Evolutionary conservation across 2,888 invertebrate species (phyloP), one percentile per base, ranked within the genome.

Genomic region (Alitta virens): DNA sequence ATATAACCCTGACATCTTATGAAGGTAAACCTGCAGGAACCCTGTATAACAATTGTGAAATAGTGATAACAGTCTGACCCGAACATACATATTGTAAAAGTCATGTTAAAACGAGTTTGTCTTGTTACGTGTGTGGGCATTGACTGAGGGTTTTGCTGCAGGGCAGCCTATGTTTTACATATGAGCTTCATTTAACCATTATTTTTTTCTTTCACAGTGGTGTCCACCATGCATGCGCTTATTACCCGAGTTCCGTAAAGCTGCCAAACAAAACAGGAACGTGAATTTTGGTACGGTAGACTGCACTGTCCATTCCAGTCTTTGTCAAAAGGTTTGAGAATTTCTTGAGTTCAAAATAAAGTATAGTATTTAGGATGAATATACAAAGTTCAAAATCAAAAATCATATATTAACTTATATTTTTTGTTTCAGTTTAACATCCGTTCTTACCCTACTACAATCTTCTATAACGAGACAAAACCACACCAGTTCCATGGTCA

Each of bases 201-300:
- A n/a, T n/a, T n/a, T n/a, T n/a, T n/a, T n/a, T n/a, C n/a, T 3
- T 52, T 72, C 78, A 25, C 72, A 85, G 72, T 90, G 89, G 89
- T 91, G 90, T 78, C 90, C 90, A 3, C 90, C 90, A 0, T 91
- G 90, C 74, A 85, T 88, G 81, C 84, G 85, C 63, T 82, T 90
- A 67, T 82, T 90, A 62, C 88, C 89, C 16, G 88, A 89, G 82
- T 83, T 89, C 64, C 84, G 89, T 12, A 87, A 87, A 77, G 87
- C 89, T 59, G 77, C 74, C 43, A 69, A 69, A 38, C 68, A 65
- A 56, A 42, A 23, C 5, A 63, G 71, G 23, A 81, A 75, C 24
- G 76, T 85, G 14, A 79, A 81, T 57, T 85, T 90, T 81, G 89
- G 89, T 33, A 88, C 88, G 0, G 85, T 90, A 0, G 89, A 90